Conservation (phyloP, 2,888 invertebrate genomes). For the Polyommatus iphigenia region DNA sequence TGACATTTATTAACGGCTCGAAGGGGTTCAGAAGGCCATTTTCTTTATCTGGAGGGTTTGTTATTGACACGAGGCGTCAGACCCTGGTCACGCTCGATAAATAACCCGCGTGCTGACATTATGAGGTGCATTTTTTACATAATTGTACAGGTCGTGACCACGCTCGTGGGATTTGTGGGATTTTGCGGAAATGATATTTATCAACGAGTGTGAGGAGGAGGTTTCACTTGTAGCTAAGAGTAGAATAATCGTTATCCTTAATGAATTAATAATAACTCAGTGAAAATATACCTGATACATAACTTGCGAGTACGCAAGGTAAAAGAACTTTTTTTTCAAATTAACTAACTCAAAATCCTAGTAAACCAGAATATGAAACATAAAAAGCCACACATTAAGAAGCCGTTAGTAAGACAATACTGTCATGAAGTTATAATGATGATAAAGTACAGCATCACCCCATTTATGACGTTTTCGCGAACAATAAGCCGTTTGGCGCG, state of each 20-base stretch:
- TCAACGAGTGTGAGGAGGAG: neutral
- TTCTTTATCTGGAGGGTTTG: conserved; percentile 54
- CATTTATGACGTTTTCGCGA: conserved; percentile 14
- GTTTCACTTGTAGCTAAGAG: too few relatives aligned
- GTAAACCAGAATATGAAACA: too few relatives aligned
- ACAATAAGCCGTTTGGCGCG: conserved; percentile 24
- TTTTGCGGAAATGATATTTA: neutral
- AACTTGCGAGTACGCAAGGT: too few relatives aligned
- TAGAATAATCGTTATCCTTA: too few relatives aligned
- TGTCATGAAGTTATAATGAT: conserved; percentile 3
- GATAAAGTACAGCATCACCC: conserved; percentile 18
- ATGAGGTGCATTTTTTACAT: conserved; percentile 21
- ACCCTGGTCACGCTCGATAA: conserved; percentile 37
- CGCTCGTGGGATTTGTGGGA: neutral
- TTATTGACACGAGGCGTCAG: conserved; percentile 43
- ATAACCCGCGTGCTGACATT: conserved; percentile 35
- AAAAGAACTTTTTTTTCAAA: too few relatives aligned
- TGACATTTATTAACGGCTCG: conserved; percentile 74
- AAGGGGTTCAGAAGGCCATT: conserved; percentile 64
- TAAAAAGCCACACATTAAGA: neutral
- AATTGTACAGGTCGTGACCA: conserved; percentile 13
- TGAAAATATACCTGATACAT: too few relatives aligned
- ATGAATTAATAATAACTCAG: too few relatives aligned
- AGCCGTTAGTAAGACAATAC: neutral
- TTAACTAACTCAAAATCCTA: too few relatives aligned